Evolutionary conservation across 2,113 vertebrate genomes (phyloP).

Genomic region (Ceyx melanurus): DNA sequence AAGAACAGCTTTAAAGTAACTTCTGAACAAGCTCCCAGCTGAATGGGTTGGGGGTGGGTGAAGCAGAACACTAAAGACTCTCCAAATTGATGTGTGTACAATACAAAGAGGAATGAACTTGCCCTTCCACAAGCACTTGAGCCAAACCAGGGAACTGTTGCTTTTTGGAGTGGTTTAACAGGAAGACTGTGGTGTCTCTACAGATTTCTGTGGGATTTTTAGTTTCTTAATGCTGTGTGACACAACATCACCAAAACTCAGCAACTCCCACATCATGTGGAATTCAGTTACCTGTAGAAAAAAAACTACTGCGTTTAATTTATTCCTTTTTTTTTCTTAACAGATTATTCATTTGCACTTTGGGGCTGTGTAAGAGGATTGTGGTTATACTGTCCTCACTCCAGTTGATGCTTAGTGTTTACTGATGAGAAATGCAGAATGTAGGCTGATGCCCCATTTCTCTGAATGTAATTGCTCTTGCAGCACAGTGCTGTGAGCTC

Average conservation of each 20-base stretch:
- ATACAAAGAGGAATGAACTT: neutral
- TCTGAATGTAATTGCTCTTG: slow-evolving; percentile 11
- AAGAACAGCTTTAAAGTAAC: neutral
- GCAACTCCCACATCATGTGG: neutral
- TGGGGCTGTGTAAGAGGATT: fast-evolving
- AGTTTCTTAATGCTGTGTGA: neutral
- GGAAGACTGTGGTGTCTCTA: neutral
- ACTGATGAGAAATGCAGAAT: neutral
- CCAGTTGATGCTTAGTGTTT: neutral
- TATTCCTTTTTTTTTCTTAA: neutral
- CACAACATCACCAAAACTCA: neutral
- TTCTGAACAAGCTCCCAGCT: neutral
- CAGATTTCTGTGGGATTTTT: neutral
- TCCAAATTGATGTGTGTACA: neutral
- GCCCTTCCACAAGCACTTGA: neutral
- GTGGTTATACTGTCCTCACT: neutral
- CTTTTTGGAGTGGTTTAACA: neutral
- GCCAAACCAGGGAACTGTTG: neutral
- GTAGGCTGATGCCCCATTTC: neutral
- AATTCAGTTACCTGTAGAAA: neutral
- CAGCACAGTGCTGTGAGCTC: neutral
- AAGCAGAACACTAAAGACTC: neutral
- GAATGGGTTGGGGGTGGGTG: neutral
- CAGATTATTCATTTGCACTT: neutral
- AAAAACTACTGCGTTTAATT: neutral